A percentile compares a stretch with the other conserved stretches of the same genome.
Conservation (phyloP, 2,888 invertebrate species). For the Sisyra nigra region DNA sequence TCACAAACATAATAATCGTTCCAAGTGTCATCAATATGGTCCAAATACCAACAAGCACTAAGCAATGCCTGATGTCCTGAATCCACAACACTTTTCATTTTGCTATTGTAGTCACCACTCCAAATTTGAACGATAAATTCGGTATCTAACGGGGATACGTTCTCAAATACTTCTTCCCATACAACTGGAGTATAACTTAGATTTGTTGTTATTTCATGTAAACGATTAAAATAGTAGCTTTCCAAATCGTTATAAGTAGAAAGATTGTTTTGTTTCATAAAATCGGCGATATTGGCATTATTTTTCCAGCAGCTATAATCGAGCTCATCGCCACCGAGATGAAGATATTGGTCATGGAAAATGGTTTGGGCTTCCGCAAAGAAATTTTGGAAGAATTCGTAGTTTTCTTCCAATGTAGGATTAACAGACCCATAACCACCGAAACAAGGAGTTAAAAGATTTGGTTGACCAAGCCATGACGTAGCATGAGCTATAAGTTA, state of each 20-base stretch:
- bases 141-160: slow-evolving; percentile 40
- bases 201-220: slow-evolving; percentile 33
- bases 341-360: slow-evolving; percentile 70
- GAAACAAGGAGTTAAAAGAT: slow-evolving; percentile 55
- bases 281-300: slow-evolving; percentile 43
- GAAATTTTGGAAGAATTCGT: slow-evolving; percentile 46
- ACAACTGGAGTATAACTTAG: slow-evolving; percentile 41
- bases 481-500: slow-evolving; percentile 52
- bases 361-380: slow-evolving; percentile 48
- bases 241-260: slow-evolving; percentile 41
- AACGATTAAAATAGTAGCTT: slow-evolving; percentile 45
- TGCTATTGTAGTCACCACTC: slow-evolving; percentile 31
- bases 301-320: slow-evolving; percentile 63
- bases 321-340: slow-evolving; percentile 89
- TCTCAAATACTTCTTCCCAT: slow-evolving; percentile 82
- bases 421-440: slow-evolving; percentile 64
- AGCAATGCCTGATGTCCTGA: slow-evolving; percentile 49
- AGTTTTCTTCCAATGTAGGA: slow-evolving; percentile 48
- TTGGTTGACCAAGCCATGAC: slow-evolving; percentile 69
- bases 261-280: slow-evolving; percentile 39
- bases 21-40: slow-evolving; percentile 59
- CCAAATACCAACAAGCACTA: slow-evolving; percentile 80
- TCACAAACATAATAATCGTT: slow-evolving; percentile 48
- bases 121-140: slow-evolving; percentile 73
- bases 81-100: slow-evolving; percentile 31